Evolutionary conservation across 1,140 invertebrate genomes (phyloP), one percentile per base, ranked within the genome.

Genomic region (Pemphigus obesinymphae): DNA sequence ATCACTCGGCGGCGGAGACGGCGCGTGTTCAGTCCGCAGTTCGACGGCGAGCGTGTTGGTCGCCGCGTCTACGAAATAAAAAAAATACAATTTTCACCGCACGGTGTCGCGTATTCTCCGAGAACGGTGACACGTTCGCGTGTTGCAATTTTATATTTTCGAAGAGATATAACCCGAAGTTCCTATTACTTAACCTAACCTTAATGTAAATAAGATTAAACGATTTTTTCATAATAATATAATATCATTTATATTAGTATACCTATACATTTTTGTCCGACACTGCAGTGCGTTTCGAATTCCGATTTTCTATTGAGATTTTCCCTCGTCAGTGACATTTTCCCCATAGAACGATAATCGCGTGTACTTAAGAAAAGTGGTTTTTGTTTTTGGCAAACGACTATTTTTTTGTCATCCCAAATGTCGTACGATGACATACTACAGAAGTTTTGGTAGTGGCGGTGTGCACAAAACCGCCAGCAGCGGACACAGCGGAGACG

Each of bases 401-500:
- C n/a, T n/a, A n/a, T 37, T 40, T 40, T 68, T 20, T 11, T 29
- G 15, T 7, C 37, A 13, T 37, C 23, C 37, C 76, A 80, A 61
- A 80, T 80, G 76, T 80, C 76, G 55, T 34, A 45, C 31, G 17
- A 80, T 80, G 76, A 80, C 76, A 8, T 63, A 80, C 55, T 63
- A 80, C 53, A 61, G 17, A 55, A 80, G 29, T 63, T 45, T 61
- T 1, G 75, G 26, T 61, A 61, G 55, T 40, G n/a, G 37, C 15
- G n/a, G 23, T 8, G 13, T 43, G 3, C 68, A 43, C 23, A 70
- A 43, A n/a, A 26, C 40, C 68, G n/a, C 34, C 34, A 31, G 34
- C 53, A 80, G 63, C 43, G 10, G 43, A 63, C 53, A 55, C 34
- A 34, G 31, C 76, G 55, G 37, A 63, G 63, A 76, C 70, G 83